phyloP scores from a whole-genome alignment of 2,113 vertebrate species.

The Limnothrissa miodon region DNA sequence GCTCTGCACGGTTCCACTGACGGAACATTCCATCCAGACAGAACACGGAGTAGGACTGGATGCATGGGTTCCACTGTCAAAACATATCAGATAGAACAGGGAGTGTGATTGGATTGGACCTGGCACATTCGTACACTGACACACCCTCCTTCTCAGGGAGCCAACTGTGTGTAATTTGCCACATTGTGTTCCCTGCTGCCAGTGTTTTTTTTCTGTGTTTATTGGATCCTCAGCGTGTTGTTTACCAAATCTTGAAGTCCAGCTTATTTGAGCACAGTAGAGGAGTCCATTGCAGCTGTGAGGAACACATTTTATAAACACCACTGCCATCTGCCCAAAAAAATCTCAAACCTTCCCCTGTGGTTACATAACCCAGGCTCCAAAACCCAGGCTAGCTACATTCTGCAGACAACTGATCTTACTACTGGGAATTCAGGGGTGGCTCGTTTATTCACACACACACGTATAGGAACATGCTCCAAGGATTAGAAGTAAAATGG shows the following conservation, averaged over 20 bases:
- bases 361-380: slow-evolving; percentile 44
- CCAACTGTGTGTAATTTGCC: not conserved
- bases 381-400: slow-evolving; percentile 23
- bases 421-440: slow-evolving; percentile 39
- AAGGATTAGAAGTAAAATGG: not conserved
- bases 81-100: not conserved
- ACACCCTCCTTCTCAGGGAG: not conserved
- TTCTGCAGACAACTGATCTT: slow-evolving; percentile 37
- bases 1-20: not conserved
- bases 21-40: not conserved
- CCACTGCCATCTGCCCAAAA: slow-evolving; percentile 12
- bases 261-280: not conserved
- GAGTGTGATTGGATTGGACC: not conserved
- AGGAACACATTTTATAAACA: slow-evolving; percentile 43
- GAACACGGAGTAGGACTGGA: not conserved
- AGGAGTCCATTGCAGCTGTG: not conserved
- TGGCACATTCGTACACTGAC: not conserved
- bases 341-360: slow-evolving; percentile 12
- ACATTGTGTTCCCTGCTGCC: not conserved
- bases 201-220: slow-evolving; percentile 5
- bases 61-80: not conserved
- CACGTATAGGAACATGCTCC: not conserved
- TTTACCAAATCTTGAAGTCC: not conserved
- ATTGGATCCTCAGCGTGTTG: not conserved
- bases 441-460: not conserved